phyloP scores from a whole-genome alignment of 2,113 vertebrate genomes.

The Phaethornis superciliosus region DNA sequence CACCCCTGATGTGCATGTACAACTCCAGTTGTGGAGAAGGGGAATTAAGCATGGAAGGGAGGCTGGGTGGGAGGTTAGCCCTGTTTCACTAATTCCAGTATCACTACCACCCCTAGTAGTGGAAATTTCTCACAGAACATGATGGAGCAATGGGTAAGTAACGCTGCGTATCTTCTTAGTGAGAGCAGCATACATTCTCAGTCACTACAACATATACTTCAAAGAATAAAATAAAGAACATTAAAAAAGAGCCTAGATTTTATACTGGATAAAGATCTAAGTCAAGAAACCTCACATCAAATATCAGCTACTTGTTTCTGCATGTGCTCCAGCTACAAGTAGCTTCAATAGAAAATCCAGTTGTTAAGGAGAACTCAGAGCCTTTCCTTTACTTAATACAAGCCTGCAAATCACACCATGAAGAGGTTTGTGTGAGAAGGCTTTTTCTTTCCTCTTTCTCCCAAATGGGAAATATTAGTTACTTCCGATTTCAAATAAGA shows the following conservation, averaged over 20 bases:
- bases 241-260: constrained; percentile 47
- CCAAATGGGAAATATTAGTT: neutral
- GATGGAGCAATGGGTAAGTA: constrained; percentile 25
- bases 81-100: constrained; percentile 5
- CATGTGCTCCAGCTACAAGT: neutral
- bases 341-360: constrained; percentile 52
- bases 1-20: neutral
- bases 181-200: constrained; percentile 61
- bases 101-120: constrained; percentile 32
- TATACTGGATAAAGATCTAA: constrained; percentile 64
- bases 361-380: constrained; percentile 51
- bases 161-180: neutral
- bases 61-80: constrained; percentile 1
- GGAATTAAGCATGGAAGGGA: neutral
- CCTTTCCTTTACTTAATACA: neutral
- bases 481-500: constrained; percentile 33
- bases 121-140: constrained; percentile 39
- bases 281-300: constrained; percentile 29
- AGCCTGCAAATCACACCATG: constrained; percentile 11
- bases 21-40: neutral
- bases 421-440: neutral
- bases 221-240: constrained; percentile 64
- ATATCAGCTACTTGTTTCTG: constrained; percentile 41
- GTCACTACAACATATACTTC: constrained; percentile 65
- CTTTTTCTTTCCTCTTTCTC: neutral